Evolutionary conservation across 37 sponge, comb jelly and placozoan species (phyloP), one percentile per base, ranked within the genome.

Genomic region (Petrosia ficiformis): DNA sequence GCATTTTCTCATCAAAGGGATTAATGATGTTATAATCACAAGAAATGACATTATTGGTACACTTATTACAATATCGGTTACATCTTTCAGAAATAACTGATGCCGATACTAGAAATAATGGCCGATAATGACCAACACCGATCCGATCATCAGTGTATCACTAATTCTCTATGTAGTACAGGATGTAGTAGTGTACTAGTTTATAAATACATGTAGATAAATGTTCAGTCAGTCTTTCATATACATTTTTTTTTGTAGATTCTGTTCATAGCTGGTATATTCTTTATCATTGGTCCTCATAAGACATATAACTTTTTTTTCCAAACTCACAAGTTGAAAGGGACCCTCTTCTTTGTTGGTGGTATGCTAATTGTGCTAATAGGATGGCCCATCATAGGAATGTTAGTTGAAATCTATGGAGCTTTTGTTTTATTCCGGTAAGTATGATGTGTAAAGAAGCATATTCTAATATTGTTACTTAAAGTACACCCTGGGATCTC

Each of bases 281-380:
- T 75, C 4, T 82, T 89, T 56, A 92, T 98, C 26, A 95, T 98
- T 67, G 99, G 99, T 56, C 66, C 93, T 3, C 80, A 87, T 38
- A 75, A 90, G 64, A 98, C 96, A 2, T 92, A 79, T 65, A 87
- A 81, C 44, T 98, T 98, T 79, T 98, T 98, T 84, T 98, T 98
- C 75, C 93, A 94, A 73, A 24, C 76, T 8, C 91, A 89, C 70
- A 92, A 95, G 59, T 14, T 92, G 59, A 92, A 92, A 63, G 99
- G 93, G 26, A 87, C 95, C 0, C 82, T 80, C 3, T 95, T 88
- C 76, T 92, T 98, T 79, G 78, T 90, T 59, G 95, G 82, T 16
- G 99, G 99, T 0, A 95, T 98, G 1, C 33, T 84, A 0, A 65
- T 98, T 19, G 96, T 98, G 2, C 84, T 98, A 48, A 77, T 95